Percentiles rank a stretch among this genome's conserved stretches.
Conservation (phyloP, 2,888 invertebrate genomes). For the Lycia hirtaria region DNA sequence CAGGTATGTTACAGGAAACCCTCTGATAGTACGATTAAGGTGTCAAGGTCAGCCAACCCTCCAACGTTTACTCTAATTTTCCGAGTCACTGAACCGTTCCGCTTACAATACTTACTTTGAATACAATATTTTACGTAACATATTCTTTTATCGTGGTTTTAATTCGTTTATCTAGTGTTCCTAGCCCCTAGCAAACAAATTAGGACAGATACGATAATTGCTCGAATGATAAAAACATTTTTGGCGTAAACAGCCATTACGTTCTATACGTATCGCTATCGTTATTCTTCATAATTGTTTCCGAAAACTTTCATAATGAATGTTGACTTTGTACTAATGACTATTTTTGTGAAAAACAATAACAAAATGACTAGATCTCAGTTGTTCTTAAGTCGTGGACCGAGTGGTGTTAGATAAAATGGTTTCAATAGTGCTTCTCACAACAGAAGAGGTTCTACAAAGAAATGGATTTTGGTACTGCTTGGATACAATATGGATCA, state of each 20-base stretch:
- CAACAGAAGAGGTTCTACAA: slow-evolving; percentile 76
- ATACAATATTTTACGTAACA: not conserved
- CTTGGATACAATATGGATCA: slow-evolving; percentile 71
- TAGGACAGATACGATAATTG: slow-evolving; percentile 15
- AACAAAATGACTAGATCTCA: slow-evolving; percentile 5
- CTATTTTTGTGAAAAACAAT: slow-evolving; percentile 26
- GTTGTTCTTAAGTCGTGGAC: slow-evolving; percentile 12
- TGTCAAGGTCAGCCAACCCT: slow-evolving; percentile 39
- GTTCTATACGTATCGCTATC: slow-evolving; percentile 26
- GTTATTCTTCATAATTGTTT: slow-evolving; percentile 33
- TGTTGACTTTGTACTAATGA: slow-evolving; percentile 31
- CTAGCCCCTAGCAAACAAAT: slow-evolving; percentile 13
- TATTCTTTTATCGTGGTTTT: slow-evolving; percentile 6
- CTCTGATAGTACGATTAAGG: slow-evolving; percentile 42
- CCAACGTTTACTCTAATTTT: slow-evolving; percentile 48
- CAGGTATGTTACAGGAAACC: slow-evolving; percentile 27
- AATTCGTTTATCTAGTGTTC: slow-evolving; percentile 7
- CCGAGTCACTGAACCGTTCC: slow-evolving; percentile 39
- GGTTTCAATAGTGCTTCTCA: slow-evolving; percentile 73
- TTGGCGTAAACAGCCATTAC: slow-evolving; percentile 47
- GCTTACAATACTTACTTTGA: slow-evolving; percentile 11
- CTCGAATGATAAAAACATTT: slow-evolving; percentile 15
- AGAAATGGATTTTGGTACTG: slow-evolving; percentile 75
- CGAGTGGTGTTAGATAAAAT: slow-evolving; percentile 48
- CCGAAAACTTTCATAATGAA: slow-evolving; percentile 24